These are phyloP conservation scores for Cryptomyrus ogoouensis DNA, from an alignment of 2,113 vertebrate species.

Conservation along the genomic window DNA sequence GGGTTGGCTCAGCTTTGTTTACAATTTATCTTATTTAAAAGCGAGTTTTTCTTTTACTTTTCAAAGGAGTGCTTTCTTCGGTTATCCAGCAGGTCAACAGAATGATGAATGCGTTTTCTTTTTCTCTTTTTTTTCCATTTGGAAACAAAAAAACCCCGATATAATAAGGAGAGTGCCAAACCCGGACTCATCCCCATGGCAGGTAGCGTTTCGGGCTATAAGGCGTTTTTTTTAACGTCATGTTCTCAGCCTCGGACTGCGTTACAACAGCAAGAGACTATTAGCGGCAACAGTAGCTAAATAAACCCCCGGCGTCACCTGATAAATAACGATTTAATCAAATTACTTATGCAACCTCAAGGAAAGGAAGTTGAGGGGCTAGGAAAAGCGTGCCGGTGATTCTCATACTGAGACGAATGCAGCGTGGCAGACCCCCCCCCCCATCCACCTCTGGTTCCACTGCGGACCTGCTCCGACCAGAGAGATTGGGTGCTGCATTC, in stretches of 20 bases:
- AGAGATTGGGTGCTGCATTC: slow-evolving; percentile 25
- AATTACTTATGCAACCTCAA: slow-evolving; percentile 31
- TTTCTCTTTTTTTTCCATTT: slow-evolving; percentile 46
- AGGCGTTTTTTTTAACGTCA: background rate
- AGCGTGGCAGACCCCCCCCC: background rate
- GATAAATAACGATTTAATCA: slow-evolving; percentile 27
- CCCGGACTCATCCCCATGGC: slow-evolving; percentile 38
- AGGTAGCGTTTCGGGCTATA: slow-evolving; percentile 27
- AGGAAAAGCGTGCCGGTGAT: background rate
- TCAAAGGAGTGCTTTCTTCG: slow-evolving; percentile 63
- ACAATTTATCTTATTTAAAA: slow-evolving; percentile 77
- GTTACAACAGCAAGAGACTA: slow-evolving; percentile 23
- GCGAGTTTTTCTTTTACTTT: slow-evolving; percentile 67
- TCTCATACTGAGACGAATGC: background rate
- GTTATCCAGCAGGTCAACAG: slow-evolving; percentile 62
- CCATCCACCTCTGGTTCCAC: background rate
- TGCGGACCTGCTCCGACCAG: background rate
- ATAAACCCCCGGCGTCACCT: background rate
- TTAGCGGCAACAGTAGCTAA: background rate
- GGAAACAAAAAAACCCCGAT: slow-evolving; percentile 46
- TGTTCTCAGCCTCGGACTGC: slow-evolving; percentile 25
- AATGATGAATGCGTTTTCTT: slow-evolving; percentile 46
- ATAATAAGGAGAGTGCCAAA: slow-evolving; percentile 54
- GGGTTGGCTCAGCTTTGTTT: slow-evolving; percentile 72
- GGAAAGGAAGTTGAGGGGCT: background rate